Base-by-base conservation (phyloP, 35 echinoderm and acorn worm genomes). In the Nesometra sesokonis region DNA sequence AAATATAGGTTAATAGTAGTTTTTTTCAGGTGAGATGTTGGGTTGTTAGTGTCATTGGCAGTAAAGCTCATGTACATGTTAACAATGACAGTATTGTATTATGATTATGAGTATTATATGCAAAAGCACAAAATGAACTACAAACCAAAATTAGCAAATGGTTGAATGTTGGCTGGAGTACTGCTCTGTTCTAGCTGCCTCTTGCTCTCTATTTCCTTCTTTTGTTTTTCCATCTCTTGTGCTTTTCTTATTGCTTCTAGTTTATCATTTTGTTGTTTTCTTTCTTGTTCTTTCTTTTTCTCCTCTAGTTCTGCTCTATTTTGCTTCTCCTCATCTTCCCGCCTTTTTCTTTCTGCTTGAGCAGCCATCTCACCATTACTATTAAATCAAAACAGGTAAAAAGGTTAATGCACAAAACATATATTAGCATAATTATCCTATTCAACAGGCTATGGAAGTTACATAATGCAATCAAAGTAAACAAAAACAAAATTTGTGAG, bases 241-340 rank as follows among this genome's bases (percentile, higher is more conserved):
- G 17, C 3, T 83, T 67, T 67, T 19, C 52, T 67, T 17, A 67
- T 67, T 67, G 52, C 52, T 27, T 67, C 52, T 19, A 67, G 21
- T 67, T 67, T 67, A 67, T 11, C 9, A 67, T 67, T 67, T 19
- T 67, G 8, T 17, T 83, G 78, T 32, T 86, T 76, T 79, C 86
- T 78, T 79, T 93, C 87, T 57, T 83, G 79, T 36, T 89, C 13
- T 33, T 84, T 81, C 38, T 86, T 86, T 21, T 77, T 38, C 36
- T 89, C 84, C 29, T 84, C 76, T 39, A 86, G 77, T 40, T 89
- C 77, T 32, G 77, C 78, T 84, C 84, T 88, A 82, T 90, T 84
- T 77, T 93, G 89, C 23, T 90, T 91, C 34, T 97, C 94, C 67
- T 97, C 88, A 0, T 83, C 81, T 36, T 83, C 81, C 15, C 34